These are phyloP conservation scores for Hedychridium roseum DNA, from an alignment of 2,888 invertebrate genomes.

Conservation along the genomic window DNA sequence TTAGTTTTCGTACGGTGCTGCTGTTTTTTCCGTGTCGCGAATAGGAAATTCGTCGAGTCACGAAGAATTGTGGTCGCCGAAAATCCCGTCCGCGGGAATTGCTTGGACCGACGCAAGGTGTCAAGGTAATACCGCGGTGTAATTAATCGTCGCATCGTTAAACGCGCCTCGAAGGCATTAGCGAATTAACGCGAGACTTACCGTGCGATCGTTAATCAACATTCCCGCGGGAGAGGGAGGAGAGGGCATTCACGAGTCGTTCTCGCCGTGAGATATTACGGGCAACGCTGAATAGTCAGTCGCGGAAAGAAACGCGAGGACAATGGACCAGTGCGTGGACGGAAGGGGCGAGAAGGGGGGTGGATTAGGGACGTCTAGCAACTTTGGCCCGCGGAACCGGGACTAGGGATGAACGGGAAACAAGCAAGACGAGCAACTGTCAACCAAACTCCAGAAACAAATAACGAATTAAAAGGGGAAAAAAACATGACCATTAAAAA, in stretches of 20 bases:
- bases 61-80: no score
- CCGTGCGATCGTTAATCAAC: constrained; percentile 38
- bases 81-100: no score
- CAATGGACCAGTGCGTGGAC: constrained; percentile 34
- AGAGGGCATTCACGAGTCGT: background rate
- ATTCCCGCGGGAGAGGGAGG: constrained; percentile 3
- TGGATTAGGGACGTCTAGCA: constrained; percentile 11
- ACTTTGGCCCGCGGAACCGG: constrained; percentile 29
- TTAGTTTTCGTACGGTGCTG: no score
- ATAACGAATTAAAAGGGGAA: constrained; percentile 5
- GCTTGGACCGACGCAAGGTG: no score
- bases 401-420: constrained; percentile 4
- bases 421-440: constrained; percentile 4
- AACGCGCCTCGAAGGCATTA: no score
- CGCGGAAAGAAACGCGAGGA: constrained; percentile 28
- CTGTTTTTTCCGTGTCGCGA: no score
- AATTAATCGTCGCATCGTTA: no score
- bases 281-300: constrained; percentile 36
- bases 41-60: no score
- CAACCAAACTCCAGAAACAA: background rate
- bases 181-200: constrained; percentile 33
- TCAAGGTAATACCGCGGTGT: no score
- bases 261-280: constrained; percentile 28
- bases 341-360: constrained; percentile 8
- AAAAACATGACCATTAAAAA: constrained; percentile 3